Percentiles rank a stretch among this genome's conserved stretches.
phyloP scores from a whole-genome alignment of 2,888 invertebrate genomes.

The Leucophenga maculata region DNA sequence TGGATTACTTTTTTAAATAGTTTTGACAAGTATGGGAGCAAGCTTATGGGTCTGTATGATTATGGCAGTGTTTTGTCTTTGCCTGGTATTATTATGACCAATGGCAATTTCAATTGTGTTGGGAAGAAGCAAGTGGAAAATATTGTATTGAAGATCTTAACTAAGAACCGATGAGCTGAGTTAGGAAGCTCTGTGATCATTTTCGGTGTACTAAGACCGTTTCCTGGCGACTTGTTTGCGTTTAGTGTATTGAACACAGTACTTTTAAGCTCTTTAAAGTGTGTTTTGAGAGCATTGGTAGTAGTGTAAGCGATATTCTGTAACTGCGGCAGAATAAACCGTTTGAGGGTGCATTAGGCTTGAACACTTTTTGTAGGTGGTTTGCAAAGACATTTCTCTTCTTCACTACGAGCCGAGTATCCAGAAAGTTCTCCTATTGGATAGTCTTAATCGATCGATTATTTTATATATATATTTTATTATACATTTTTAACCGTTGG shows the following conservation, averaged over 20 bases:
- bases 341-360: too few relatives aligned
- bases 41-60: constrained; percentile 2
- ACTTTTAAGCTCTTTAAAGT: background rate
- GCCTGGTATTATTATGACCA: background rate
- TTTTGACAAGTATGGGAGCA: background rate
- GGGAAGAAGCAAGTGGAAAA: background rate
- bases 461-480: too few relatives aligned
- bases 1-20: background rate
- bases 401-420: too few relatives aligned
- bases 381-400: too few relatives aligned
- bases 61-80: background rate
- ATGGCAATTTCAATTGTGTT: background rate
- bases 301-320: too few relatives aligned
- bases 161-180: background rate
- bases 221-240: background rate
- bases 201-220: background rate
- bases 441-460: too few relatives aligned
- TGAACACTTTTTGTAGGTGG: too few relatives aligned
- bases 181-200: constrained; percentile 2
- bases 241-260: background rate
- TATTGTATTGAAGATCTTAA: background rate
- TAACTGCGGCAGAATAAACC: too few relatives aligned
- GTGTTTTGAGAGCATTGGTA: too few relatives aligned
- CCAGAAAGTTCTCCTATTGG: too few relatives aligned
- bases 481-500: too few relatives aligned